These are phyloP conservation scores for Tenualosa ilisha DNA, from an alignment of 2,797 vertebrate species.

Conservation along the genomic window DNA sequence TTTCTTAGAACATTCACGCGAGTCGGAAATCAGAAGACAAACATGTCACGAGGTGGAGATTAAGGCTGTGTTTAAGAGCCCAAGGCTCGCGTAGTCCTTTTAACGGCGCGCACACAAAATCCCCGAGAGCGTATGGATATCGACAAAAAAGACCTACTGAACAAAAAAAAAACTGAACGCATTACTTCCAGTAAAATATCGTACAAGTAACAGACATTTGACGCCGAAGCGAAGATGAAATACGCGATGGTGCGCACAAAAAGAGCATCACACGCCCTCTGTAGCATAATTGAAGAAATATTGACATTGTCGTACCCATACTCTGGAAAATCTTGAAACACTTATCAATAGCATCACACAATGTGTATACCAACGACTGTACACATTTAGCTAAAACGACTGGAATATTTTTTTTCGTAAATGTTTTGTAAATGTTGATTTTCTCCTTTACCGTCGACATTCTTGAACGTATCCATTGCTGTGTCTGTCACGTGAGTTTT, in stretches of 20 bases:
- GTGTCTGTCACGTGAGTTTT: slow-evolving; percentile 54
- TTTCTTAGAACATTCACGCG: neutral
- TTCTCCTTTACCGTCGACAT: neutral
- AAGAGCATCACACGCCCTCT: neutral
- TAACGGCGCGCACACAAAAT: neutral
- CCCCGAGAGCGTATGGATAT: neutral
- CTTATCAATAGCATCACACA: neutral
- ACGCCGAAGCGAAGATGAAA: neutral
- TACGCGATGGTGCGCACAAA: neutral
- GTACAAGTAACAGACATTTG: neutral
- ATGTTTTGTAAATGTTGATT: neutral
- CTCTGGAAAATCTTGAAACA: neutral
- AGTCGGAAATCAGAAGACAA: neutral
- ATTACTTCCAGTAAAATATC: neutral
- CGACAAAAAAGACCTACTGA: neutral
- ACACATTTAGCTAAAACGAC: neutral
- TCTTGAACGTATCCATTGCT: slow-evolving; percentile 27
- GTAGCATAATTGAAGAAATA: neutral
- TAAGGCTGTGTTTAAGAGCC: neutral
- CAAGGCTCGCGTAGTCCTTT: neutral
- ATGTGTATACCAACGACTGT: neutral
- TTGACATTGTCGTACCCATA: neutral
- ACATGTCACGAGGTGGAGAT: slow-evolving; percentile 19
- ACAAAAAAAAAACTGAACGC: no score
- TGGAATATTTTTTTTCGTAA: neutral